These are phyloP conservation scores for Calameuta pallipes DNA, from an alignment of 2,888 invertebrate species.

Conservation along the genomic window DNA sequence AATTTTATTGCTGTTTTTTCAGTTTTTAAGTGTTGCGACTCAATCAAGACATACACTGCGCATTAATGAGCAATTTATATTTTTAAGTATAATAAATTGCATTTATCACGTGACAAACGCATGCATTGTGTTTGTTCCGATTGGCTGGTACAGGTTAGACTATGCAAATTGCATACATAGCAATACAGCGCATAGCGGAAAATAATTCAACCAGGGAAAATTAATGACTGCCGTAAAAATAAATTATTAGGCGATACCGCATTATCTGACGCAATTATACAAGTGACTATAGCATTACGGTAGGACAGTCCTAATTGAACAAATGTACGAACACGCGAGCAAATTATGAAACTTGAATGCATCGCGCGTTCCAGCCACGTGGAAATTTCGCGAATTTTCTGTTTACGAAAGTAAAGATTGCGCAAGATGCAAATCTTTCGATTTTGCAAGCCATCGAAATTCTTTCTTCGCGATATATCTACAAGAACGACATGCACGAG, in stretches of 20 bases:
- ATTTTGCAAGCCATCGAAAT: not conserved
- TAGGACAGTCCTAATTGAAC: not conserved
- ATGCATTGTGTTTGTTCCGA: not conserved
- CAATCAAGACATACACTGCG: not conserved
- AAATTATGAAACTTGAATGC: not conserved
- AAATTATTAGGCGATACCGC: slow-evolving; percentile 21
- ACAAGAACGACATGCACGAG: not conserved
- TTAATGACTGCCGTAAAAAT: slow-evolving; percentile 21
- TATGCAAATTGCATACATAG: not conserved
- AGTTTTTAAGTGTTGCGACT: not conserved
- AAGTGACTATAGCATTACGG: not conserved
- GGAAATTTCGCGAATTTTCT: not conserved
- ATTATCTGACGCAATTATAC: slow-evolving; percentile 24
- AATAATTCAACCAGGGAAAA: slow-evolving; percentile 16
- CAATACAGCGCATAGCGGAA: not conserved
- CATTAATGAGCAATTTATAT: not conserved
- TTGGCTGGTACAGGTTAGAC: not conserved
- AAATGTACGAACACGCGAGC: not conserved
- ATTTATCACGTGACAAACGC: not conserved
- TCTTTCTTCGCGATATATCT: not conserved
- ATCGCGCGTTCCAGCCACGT: not conserved
- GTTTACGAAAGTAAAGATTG: not conserved
- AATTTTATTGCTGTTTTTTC: too few relatives aligned
- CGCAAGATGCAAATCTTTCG: not conserved
- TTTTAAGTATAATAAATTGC: not conserved